Evolutionary conservation across 2,888 invertebrate genomes (phyloP), one percentile per base, ranked within the genome.

Genomic region (Eurytoma adleriae): DNA sequence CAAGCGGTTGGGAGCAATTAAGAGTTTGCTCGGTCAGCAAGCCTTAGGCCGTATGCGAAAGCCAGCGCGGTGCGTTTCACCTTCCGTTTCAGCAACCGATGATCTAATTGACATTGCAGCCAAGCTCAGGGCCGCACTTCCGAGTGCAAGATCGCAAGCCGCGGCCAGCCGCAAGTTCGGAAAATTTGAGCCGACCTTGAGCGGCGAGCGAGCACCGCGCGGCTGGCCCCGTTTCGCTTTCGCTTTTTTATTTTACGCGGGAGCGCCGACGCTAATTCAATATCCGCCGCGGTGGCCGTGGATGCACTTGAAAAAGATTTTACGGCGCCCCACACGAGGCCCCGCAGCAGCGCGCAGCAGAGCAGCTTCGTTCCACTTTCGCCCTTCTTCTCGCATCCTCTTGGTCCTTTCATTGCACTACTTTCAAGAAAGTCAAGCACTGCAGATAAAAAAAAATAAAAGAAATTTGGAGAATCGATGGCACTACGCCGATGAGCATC

Each of bases 61-160:
- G 7, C 50, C 57, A 57, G 57, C n/a, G 18, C 16, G n/a, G 57
- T 3, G 12, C 13, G 66, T 50, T 14, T 16, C 16, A 30, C 30
- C 30, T 13, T 3, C 3, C 13, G 66, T 50, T 14, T 16, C 16
- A 30, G n/a, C 30, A 61, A 7, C 80, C 75, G 75, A 81, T 86
- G 84, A 86, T 86, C 83, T 86, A 88, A 89, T 88, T 88, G 87
- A 88, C 87, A 88, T 87, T 88, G 86, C 85, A 84, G 85, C 86
- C 83, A 83, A 80, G 85, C 85, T 88, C 87, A 88, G 83, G 85
- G 85, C 84, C 87, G 81, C 62, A 76, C 86, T 85, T 73, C 71
- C 79, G 73, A 61, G 70, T 66, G 62, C 76, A 69, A 76, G 76
- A 76, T 76, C 76, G 76, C 62, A 30, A 27, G 50, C n/a, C 52